Evolutionary conservation across 1,140 invertebrate species (phyloP).

Genomic region (Neuroterus valhalla): DNA sequence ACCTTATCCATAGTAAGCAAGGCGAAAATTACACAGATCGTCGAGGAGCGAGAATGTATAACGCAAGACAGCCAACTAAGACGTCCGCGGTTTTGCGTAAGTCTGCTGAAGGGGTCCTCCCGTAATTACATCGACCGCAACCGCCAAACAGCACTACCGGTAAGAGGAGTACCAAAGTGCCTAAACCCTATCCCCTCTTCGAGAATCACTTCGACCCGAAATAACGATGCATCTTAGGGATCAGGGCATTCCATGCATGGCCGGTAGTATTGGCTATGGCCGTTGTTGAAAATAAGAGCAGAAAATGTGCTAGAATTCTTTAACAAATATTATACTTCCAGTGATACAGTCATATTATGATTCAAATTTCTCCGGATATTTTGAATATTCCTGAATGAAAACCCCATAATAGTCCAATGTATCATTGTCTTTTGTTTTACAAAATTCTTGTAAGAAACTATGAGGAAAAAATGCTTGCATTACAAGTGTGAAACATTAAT

Average conservation of each 20-base stretch:
- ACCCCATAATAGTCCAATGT: too few relatives aligned
- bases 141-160: conserved; percentile 65
- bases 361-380: too few relatives aligned
- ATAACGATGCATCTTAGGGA: background rate
- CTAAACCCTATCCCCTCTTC: conserved; percentile 58
- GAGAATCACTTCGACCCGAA: conserved; percentile 44
- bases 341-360: too few relatives aligned
- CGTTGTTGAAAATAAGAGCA: background rate
- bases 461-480: too few relatives aligned
- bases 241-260: background rate
- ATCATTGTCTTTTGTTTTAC: too few relatives aligned
- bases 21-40: conserved; percentile 54
- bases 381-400: too few relatives aligned
- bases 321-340: too few relatives aligned
- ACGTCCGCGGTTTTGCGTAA: conserved; percentile 70
- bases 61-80: conserved; percentile 64
- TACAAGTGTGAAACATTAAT: too few relatives aligned
- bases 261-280: background rate
- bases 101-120: conserved; percentile 65
- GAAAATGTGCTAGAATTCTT: too few relatives aligned
- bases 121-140: conserved; percentile 73
- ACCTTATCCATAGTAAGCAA: conserved; percentile 42
- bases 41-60: conserved; percentile 38
- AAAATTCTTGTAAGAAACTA: too few relatives aligned
- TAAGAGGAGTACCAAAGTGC: conserved; percentile 54